These are phyloP conservation scores for Octopus bimaculoides DNA, from an alignment of 1,140 invertebrate genomes.

Conservation along the genomic window DNA sequence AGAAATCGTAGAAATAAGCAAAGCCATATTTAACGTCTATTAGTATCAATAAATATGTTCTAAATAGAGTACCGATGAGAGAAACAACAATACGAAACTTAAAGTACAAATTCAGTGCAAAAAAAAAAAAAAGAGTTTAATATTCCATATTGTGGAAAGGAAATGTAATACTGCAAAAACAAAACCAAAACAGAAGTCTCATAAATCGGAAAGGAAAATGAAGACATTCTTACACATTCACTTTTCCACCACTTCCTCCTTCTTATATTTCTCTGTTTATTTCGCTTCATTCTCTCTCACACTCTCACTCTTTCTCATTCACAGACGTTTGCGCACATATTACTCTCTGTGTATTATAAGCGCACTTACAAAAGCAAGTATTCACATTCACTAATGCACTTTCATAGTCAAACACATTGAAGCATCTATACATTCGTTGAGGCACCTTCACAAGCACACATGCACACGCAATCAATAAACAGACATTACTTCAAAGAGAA, in stretches of 20 bases:
- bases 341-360: too few relatives aligned
- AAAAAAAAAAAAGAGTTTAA: conserved; percentile 7
- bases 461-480: neutral
- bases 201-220: neutral
- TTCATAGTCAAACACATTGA: too few relatives aligned
- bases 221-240: neutral
- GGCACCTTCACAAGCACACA: too few relatives aligned
- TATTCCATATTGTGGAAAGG: neutral
- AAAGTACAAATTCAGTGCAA: neutral
- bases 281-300: too few relatives aligned
- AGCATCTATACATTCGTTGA: too few relatives aligned
- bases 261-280: too few relatives aligned
- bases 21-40: neutral
- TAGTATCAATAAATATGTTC: neutral
- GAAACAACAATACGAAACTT: neutral
- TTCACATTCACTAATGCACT: too few relatives aligned
- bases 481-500: conserved; percentile 8
- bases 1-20: neutral
- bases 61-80: neutral
- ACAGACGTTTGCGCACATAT: too few relatives aligned
- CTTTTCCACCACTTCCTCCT: neutral
- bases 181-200: neutral
- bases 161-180: neutral
- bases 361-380: too few relatives aligned
- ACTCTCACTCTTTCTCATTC: too few relatives aligned